These are phyloP conservation scores for Lerema accius DNA, from an alignment of 1,140 invertebrate species.

Conservation along the genomic window DNA sequence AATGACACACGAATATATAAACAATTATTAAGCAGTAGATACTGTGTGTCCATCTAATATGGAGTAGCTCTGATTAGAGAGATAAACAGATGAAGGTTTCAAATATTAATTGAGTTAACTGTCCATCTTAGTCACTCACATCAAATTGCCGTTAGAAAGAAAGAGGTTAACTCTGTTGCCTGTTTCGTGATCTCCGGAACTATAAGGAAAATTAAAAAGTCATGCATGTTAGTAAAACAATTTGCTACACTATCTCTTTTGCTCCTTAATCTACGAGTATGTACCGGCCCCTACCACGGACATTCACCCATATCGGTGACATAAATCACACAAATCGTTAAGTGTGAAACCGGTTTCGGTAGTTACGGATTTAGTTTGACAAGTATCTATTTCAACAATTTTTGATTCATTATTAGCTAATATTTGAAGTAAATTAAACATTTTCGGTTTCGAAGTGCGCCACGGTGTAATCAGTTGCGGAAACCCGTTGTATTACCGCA, in stretches of 20 bases:
- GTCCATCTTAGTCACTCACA: not conserved
- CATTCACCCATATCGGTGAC: slow-evolving; percentile 2
- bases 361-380: slow-evolving; percentile 9
- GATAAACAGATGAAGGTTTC: not conserved
- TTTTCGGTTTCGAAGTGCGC: slow-evolving; percentile 5
- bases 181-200: too few species aligned
- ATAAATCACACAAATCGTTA: slow-evolving; percentile 13
- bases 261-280: not conserved
- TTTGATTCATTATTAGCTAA: slow-evolving; percentile 9
- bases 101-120: not conserved
- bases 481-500: slow-evolving; percentile 30
- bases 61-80: slow-evolving; percentile 22
- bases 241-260: not conserved
- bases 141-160: too few species aligned
- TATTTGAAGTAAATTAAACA: slow-evolving; percentile 14
- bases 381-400: slow-evolving; percentile 18
- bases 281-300: slow-evolving; percentile 5
- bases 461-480: slow-evolving; percentile 7
- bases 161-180: too few species aligned
- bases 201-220: slow-evolving; percentile 5
- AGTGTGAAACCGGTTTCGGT: slow-evolving; percentile 12
- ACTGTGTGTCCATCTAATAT: slow-evolving; percentile 46
- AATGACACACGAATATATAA: slow-evolving; percentile 70
- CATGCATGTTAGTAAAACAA: too few species aligned
- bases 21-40: slow-evolving; percentile 62